Evolutionary conservation across 2,888 invertebrate species (phyloP), one percentile per base, ranked within the genome.

Genomic region (Plebejus melissa): DNA sequence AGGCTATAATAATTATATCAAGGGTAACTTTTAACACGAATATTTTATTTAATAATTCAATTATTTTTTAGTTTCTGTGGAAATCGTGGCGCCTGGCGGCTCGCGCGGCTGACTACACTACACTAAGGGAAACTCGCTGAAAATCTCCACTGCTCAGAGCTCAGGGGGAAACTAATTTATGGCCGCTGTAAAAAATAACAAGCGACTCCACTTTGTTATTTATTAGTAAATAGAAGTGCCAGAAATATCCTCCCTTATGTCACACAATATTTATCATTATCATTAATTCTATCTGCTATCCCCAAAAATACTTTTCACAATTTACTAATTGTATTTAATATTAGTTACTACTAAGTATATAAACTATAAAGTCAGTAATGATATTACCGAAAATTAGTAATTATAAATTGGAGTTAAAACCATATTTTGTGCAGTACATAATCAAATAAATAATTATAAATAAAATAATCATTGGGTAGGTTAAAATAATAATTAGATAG

Each of bases 111-210:
- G 58, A 9, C 65, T 36, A 5, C 32, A 16, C 32, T 16, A 65
- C 13, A 65, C 65, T 65, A 36, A 65, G 32, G 65, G 5, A 65
- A 65, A 65, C 65, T 32, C 32, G 13, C 4, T 5, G 32, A 65
- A 32, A 6, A 32, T 36, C 32, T 32, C 65, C 32, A 65, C 65
- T 36, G 65, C 32, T 36, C 32, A 65, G 65, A 28, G 65, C 65
- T 65, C 32, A 65, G 65, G 65, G 60, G 65, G 28, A 65, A 65
- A 65, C 65, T 13, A 65, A 36, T 65, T 65, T 32, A 65, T 65
- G 16, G 65, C 13, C 11, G 65, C 32, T 36, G 32, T 65, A 65
- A 65, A 65, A 65, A 65, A 32, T 65, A 65, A 65, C 65, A 65
- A 65, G 65, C 65, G 32, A 65, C 65, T 4, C 65, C 65, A 65